Evolutionary conservation across 2,113 vertebrate genomes (phyloP), one percentile per base, ranked within the genome.

Genomic region (Craseonycteris thonglongyai): DNA sequence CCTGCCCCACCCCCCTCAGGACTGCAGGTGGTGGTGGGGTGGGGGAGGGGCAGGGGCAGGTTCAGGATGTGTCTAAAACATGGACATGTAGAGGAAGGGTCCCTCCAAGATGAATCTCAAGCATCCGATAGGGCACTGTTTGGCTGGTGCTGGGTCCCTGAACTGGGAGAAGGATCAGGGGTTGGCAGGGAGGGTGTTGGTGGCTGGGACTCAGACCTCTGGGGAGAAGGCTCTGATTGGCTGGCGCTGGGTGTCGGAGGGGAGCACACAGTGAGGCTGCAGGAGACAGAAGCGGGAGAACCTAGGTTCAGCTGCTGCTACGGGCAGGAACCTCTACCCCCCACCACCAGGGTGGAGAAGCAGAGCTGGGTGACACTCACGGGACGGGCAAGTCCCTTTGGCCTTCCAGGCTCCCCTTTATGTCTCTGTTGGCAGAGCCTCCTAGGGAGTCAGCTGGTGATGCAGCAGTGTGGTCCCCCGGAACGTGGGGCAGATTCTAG

Each of bases 61-160:
- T 22, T 26, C 5, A 7, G 7, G 16, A 3, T 30, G 26, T 3
- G 28, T 21, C n/a, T n/a, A 10, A 66, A 6, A 11, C 1, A 5
- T 7, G 35, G 51, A 28, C 1, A 2, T 72, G 15, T 12, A 26
- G 14, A 61, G 26, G 24, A 35, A 4, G 19, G 18, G 16, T 26
- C 51, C 26, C 16, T 1, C 47, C 56, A 66, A 61, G 21, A 6
- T 1, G 30, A 80, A 5, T 7, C 58, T 4, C 16, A 8, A 15
- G 19, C 18, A 10, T 22, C n/a, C 5, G 40, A 22, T 1, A 12
- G 10, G 33, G 28, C 30, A 6, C 51, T 38, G 10, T 19, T 19
- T 45, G 35, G 4, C 12, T 5, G 33, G 45, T 33, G n/a, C 42
- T n/a, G 69, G 81, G 22, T n/a, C 49, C 72, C 90, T 79, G 79